phyloP scores from a whole-genome alignment of 2,113 vertebrate genomes.

The Coregonus clupeaformis region DNA sequence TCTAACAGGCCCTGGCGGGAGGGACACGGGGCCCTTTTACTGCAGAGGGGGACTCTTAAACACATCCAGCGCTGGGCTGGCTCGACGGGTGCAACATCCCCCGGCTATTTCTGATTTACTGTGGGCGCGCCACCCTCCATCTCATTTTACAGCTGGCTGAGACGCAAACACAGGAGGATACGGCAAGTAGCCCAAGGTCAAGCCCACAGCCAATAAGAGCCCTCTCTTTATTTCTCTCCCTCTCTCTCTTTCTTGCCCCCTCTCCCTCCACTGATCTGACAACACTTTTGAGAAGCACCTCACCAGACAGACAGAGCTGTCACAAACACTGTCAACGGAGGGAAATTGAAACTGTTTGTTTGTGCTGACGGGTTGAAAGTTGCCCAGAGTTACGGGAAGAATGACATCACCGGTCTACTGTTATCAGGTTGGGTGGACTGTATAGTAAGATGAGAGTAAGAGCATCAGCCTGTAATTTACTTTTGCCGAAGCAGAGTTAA shows the following conservation, averaged over 20 bases:
- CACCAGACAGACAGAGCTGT: constrained; percentile 2
- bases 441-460: background rate
- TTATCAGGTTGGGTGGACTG: background rate
- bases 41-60: constrained; percentile 55
- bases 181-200: constrained; percentile 70
- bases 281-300: background rate
- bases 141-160: constrained; percentile 75
- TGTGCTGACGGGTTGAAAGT: constrained; percentile 1
- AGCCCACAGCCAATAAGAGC: constrained; percentile 49
- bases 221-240: background rate
- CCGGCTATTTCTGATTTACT: constrained; percentile 71
- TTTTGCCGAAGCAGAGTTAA: background rate
- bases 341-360: background rate
- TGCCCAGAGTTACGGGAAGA: background rate
- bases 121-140: constrained; percentile 62
- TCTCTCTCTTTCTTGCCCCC: background rate
- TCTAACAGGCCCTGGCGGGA: constrained; percentile 26
- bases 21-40: constrained; percentile 46
- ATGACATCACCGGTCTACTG: background rate
- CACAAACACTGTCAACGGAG: background rate
- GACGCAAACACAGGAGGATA: constrained; percentile 61
- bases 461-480: background rate
- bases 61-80: constrained; percentile 34
- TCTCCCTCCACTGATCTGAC: too few relatives aligned
- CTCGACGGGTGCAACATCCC: constrained; percentile 32